These are phyloP conservation scores for Dryobotodes eremita DNA, from an alignment of 2,888 invertebrate species.

Conservation along the genomic window DNA sequence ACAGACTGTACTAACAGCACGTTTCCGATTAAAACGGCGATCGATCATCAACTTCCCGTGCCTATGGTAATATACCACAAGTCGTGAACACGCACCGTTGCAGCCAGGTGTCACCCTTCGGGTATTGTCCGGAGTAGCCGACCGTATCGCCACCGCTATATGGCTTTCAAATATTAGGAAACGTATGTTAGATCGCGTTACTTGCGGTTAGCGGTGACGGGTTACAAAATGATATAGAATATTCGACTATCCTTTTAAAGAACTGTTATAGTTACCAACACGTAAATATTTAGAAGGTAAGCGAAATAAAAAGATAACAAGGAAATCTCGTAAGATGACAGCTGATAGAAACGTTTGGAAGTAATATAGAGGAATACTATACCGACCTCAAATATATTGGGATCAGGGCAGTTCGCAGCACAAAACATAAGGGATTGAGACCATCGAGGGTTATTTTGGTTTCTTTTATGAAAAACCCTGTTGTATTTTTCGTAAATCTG, in stretches of 20 bases:
- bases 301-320: not conserved
- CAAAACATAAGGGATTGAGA: not conserved
- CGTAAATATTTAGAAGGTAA: not conserved
- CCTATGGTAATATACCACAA: constrained; percentile 66
- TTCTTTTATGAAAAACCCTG: not conserved
- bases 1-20: constrained; percentile 42
- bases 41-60: constrained; percentile 67
- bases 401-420: too few relatives aligned
- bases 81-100: constrained; percentile 76
- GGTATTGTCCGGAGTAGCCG: constrained; percentile 74
- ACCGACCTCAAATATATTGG: not conserved
- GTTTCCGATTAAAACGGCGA: constrained; percentile 59
- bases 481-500: not conserved
- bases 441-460: not conserved
- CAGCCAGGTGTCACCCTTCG: constrained; percentile 74
- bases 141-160: constrained; percentile 80
- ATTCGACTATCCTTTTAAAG: not conserved
- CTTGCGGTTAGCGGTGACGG: constrained; percentile 48
- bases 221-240: constrained; percentile 12
- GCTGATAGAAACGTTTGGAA: not conserved
- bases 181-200: constrained; percentile 63
- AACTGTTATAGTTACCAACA: not conserved
- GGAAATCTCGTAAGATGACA: not conserved
- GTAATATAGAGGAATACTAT: not conserved
- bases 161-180: constrained; percentile 80